Evolutionary conservation across 2,888 invertebrate species (phyloP), one percentile per base, ranked within the genome.

Genomic region (Leptopilina myrica): DNA sequence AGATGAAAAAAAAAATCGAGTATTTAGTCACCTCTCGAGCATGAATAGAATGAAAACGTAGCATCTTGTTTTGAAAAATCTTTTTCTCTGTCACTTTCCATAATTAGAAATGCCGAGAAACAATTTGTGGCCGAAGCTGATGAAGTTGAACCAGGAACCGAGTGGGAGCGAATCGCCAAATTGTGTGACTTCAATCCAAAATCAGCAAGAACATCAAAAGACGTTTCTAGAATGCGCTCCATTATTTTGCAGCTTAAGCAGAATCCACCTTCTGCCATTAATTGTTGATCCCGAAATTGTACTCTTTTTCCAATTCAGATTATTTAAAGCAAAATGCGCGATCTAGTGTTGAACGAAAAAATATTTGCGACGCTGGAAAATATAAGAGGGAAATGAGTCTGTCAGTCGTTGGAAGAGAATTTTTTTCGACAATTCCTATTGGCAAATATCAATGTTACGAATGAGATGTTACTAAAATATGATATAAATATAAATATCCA

Each of bases 111-210:
- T 87, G 98, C 98, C 0, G 99, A 99, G 92, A 97, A 97, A 88
- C 98, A 98, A 85, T 96, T 98, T 89, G 97, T 98, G 9, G 97
- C 95, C 12, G 97, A 94, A 92, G 96, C 94, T 81, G 95, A 95
- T 83, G 95, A 95, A 86, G 95, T 96, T 80, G 95, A 95, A 87
- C 96, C 96, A 0, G 98, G 98, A n/a, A 97, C 97, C 64, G 98
- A 99, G 91, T 99, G 99, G 99, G 98, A 99, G 89, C 95, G 98
- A 79, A 98, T 99, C 85, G 96, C 98, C 2, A 97, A 98, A 91
- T 93, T 99, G 69, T 99, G 99, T 90, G 99, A 99, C 92, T 99
- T 99, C 92, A 99, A 98, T 91, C 98, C 98, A 15, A 95, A 98
- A 92, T 95, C 96, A 11, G 95, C 95, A 84, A 96, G 96, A 88